Conservation (phyloP, 2,113 vertebrate genomes). For the Hippocampus comes region DNA sequence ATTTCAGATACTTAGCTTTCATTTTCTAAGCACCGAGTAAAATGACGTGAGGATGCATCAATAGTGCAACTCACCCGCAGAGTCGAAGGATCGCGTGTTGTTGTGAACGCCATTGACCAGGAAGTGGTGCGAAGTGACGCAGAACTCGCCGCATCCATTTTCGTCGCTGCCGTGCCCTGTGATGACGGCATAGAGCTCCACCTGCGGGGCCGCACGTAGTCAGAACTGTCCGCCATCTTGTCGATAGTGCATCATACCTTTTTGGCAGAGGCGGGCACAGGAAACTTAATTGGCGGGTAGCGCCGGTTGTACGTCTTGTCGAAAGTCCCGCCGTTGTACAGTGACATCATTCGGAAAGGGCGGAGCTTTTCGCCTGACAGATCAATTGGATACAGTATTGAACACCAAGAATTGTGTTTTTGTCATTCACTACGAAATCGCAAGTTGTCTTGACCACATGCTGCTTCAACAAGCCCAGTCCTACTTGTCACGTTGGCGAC, state of each 20-base stretch:
- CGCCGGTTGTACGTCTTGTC: constrained; percentile 73
- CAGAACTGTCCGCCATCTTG: neutral
- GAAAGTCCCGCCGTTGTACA: constrained; percentile 74
- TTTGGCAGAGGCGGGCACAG: constrained; percentile 55
- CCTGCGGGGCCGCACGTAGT: constrained; percentile 45
- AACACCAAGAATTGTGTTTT: too few relatives aligned
- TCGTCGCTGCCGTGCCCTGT: constrained; percentile 77
- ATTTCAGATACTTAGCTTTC: neutral
- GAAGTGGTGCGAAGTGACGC: constrained; percentile 78
- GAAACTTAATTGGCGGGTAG: constrained; percentile 65
- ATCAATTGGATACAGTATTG: neutral
- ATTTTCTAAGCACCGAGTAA: neutral
- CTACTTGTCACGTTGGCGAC: constrained; percentile 50
- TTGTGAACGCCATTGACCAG: constrained; percentile 63
- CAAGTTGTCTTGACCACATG: neutral
- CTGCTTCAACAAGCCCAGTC: neutral
- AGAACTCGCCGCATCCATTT: constrained; percentile 74
- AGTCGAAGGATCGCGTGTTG: constrained; percentile 66
- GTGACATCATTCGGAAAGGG: constrained; percentile 60
- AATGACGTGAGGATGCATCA: neutral
- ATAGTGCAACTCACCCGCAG: constrained; percentile 61
- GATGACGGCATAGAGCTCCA: constrained; percentile 76
- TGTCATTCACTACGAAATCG: neutral
- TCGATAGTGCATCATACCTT: constrained; percentile 51
- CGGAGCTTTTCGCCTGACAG: constrained; percentile 31